These are phyloP conservation scores for Nycticryphes semicollaris DNA, from an alignment of 2,113 vertebrate species.

Conservation along the genomic window DNA sequence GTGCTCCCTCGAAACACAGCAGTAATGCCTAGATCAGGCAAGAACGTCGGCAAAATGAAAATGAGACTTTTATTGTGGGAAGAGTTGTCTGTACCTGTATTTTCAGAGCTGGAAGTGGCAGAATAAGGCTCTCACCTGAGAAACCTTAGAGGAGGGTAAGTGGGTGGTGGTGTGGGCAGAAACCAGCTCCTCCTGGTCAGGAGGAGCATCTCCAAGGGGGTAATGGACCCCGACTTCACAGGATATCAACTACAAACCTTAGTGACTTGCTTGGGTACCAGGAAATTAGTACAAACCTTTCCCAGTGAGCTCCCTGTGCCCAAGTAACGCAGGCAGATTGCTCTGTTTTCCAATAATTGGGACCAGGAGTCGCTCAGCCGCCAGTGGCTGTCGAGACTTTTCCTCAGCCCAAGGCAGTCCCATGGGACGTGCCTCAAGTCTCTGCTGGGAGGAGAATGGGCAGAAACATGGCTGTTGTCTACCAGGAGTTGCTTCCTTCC, in stretches of 20 bases:
- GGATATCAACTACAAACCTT: accelerated
- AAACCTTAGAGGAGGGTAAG: neutral
- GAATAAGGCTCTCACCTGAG: neutral
- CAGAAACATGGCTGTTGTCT: accelerated
- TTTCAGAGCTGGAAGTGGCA: neutral
- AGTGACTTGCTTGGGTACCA: no score
- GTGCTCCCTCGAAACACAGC: accelerated
- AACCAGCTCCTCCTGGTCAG: no score
- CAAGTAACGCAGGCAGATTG: neutral
- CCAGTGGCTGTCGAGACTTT: neutral
- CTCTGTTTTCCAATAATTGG: accelerated
- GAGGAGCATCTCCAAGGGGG: neutral
- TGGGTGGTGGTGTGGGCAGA: neutral
- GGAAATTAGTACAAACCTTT: accelerated
- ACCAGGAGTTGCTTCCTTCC: accelerated
- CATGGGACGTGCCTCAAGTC: accelerated
- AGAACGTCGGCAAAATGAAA: no score
- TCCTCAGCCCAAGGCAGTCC: neutral
- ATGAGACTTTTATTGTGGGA: accelerated
- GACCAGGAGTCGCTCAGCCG: accelerated
- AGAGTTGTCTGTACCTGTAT: accelerated
- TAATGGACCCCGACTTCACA: accelerated
- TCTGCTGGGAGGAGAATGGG: accelerated
- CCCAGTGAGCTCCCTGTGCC: neutral
- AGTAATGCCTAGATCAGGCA: neutral